These are phyloP conservation scores for Dugesia japonica DNA, from an alignment of 2,888 invertebrate species.

Conservation along the genomic window DNA sequence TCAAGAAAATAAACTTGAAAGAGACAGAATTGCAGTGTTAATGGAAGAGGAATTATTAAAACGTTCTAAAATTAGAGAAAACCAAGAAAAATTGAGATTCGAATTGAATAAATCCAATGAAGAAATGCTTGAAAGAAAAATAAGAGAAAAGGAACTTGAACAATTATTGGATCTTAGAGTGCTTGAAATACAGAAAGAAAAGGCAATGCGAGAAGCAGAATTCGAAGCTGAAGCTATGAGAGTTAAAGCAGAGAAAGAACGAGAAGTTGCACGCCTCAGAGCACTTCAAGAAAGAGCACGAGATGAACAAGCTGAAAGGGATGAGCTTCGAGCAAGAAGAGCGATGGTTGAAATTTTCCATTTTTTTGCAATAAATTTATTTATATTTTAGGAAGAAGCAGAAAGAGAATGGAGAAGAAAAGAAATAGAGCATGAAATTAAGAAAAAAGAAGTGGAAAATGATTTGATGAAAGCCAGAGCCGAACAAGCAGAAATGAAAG, in stretches of 20 bases:
- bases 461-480: conserved; percentile 44
- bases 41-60: conserved; percentile 44
- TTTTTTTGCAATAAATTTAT: neutral
- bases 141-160: conserved; percentile 42
- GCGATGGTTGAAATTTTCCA: conserved; percentile 38
- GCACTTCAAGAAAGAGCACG: conserved; percentile 45
- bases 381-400: conserved; percentile 41
- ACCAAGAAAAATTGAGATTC: conserved; percentile 39
- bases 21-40: conserved; percentile 46
- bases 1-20: conserved; percentile 46
- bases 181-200: conserved; percentile 45
- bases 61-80: conserved; percentile 40
- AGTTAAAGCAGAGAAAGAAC: conserved; percentile 46
- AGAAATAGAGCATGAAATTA: conserved; percentile 42
- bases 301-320: conserved; percentile 47
- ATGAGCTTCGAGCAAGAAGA: conserved; percentile 46
- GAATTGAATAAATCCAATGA: conserved; percentile 46
- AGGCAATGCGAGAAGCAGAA: conserved; percentile 40
- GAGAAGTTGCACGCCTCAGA: conserved; percentile 44
- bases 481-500: conserved; percentile 46
- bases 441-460: conserved; percentile 44
- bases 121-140: conserved; percentile 43
- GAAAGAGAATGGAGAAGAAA: conserved; percentile 48
- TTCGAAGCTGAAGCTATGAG: conserved; percentile 38
- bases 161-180: conserved; percentile 44